Evolutionary conservation across 2,888 invertebrate species (phyloP).

Genomic region (Hemistola chrysoprasaria): DNA sequence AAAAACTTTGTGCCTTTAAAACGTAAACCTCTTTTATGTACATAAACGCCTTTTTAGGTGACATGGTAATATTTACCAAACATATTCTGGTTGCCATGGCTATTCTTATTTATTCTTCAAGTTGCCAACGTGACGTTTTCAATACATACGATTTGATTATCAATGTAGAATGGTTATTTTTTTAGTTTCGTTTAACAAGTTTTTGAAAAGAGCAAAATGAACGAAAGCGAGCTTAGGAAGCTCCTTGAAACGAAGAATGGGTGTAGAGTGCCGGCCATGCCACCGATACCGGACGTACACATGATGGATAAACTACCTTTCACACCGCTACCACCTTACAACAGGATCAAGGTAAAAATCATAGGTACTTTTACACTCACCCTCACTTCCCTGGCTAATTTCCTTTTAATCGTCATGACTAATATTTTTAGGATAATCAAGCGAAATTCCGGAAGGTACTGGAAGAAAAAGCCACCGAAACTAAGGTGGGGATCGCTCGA

Average conservation of each 20-base stretch:
- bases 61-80: slow-evolving; percentile 9
- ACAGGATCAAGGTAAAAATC: slow-evolving; percentile 73
- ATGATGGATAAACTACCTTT: slow-evolving; percentile 66
- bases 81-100: slow-evolving; percentile 23
- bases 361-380: too few relatives aligned
- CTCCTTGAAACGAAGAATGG: slow-evolving; percentile 71
- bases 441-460: slow-evolving; percentile 62
- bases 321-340: slow-evolving; percentile 65
- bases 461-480: slow-evolving; percentile 61
- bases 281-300: slow-evolving; percentile 62
- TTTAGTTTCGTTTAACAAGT: slow-evolving; percentile 22
- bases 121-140: slow-evolving; percentile 2
- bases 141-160: slow-evolving; percentile 5
- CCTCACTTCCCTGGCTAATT: slow-evolving; percentile 7
- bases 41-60: not conserved
- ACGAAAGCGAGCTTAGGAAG: slow-evolving; percentile 69
- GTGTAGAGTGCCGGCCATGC: slow-evolving; percentile 64
- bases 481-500: slow-evolving; percentile 61
- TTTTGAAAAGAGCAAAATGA: slow-evolving; percentile 44
- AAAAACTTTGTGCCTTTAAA: not conserved
- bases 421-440: slow-evolving; percentile 65
- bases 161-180: slow-evolving; percentile 20
- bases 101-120: not conserved
- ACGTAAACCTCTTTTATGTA: too few relatives aligned
- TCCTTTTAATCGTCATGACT: not conserved